Evolutionary conservation across 2,113 vertebrate genomes (phyloP).

Genomic region (Zootoca vivipara): DNA sequence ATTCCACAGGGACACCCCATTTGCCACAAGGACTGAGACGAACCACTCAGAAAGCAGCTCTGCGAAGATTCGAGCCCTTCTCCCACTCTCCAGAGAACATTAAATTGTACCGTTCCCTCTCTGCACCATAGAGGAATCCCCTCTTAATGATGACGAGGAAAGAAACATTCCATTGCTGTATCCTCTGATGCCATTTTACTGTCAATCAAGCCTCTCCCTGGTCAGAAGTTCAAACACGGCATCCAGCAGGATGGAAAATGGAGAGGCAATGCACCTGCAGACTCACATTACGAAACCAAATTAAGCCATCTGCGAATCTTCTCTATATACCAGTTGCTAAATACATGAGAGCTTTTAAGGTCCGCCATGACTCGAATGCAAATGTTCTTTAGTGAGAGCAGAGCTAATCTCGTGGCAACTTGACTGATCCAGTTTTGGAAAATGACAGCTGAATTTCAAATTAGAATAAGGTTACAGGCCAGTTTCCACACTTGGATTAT

Average conservation of each 20-base stretch:
- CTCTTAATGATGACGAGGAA: constrained; percentile 90
- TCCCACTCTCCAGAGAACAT: constrained; percentile 88
- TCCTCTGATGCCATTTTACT: constrained; percentile 85
- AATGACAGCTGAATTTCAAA: background rate
- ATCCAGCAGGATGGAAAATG: constrained; percentile 84
- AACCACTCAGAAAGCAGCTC: constrained; percentile 85
- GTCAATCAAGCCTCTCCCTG: constrained; percentile 78
- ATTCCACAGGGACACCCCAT: constrained; percentile 93
- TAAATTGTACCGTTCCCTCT: constrained; percentile 91
- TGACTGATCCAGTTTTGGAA: constrained; percentile 13
- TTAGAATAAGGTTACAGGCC: background rate
- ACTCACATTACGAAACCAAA: constrained; percentile 79
- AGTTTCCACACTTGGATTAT: constrained; percentile 1
- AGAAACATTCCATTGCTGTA: constrained; percentile 88
- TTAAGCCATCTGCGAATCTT: constrained; percentile 82
- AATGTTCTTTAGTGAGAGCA: constrained; percentile 33
- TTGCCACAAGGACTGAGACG: constrained; percentile 85
- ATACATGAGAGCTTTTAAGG: constrained; percentile 52
- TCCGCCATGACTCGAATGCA: constrained; percentile 26
- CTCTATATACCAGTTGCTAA: constrained; percentile 60
- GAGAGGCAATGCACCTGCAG: constrained; percentile 65
- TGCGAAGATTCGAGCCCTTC: constrained; percentile 80
- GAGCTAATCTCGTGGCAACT: background rate
- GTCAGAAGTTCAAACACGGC: constrained; percentile 87
- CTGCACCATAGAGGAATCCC: constrained; percentile 84